Evolutionary conservation across 1,140 invertebrate species (phyloP), one percentile per base, ranked within the genome.

Genomic region (Drosophila carrolli): DNA sequence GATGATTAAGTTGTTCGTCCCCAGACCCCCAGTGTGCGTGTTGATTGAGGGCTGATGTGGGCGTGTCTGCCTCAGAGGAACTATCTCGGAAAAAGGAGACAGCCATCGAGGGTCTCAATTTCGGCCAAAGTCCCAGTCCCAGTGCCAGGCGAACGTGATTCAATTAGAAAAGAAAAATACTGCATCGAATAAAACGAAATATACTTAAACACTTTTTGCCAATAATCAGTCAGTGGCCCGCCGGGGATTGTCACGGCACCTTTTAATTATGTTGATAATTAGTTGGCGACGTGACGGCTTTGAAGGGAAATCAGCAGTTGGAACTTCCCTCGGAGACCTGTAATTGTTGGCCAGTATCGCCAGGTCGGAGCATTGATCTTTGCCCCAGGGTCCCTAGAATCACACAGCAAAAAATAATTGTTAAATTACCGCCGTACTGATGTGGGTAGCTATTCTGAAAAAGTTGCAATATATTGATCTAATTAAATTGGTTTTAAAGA

Each of bases 1-100:
- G 84, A 88, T 89, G 84, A 88, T 89, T 88, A 89, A 88, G 84
- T 84, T 81, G 84, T 79, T 79, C 61, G 62, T 82, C 71, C 55
- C 73, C 73, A 27, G 61, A 75, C 37, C 70, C 66, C 75, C 23
- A 59, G 71, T 41, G 78, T 75, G 71, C 83, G 55, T 71, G 59
- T 63, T 81, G 66, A 82, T 76, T 77, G 83, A 68, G 78, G 60
- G 35, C 66, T 43, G 60, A 65, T 65, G 48, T 82, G 75, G 61
- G 79, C 51, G 79, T 81, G 61, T 8, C 58, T 38, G 47, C 35
- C 11, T 27, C 32, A 23, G 53, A 61, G 62, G 37, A 81, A 81
- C 73, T 85, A 75, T 75, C 56, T 59, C 47, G 68, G 46, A 61
- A 51, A 58, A 51, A 57, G 6, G 32, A 0, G 47, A 61, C 38